Conservation (phyloP, 2,888 invertebrate genomes). For the Esperia sulphurella region DNA sequence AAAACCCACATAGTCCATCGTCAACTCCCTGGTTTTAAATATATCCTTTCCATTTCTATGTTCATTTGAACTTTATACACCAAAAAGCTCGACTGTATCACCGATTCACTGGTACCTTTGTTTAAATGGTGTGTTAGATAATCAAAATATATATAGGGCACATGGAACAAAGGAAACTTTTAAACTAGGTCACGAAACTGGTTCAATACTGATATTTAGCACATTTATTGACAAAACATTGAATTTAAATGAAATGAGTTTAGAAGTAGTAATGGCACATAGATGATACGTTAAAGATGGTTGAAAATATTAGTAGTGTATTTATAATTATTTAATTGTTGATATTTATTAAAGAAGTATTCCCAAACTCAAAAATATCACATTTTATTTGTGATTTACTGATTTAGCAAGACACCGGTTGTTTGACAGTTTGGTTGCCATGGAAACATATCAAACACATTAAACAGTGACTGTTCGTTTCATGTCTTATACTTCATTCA, state of each 20-base stretch:
- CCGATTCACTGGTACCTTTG: not conserved
- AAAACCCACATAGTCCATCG: slow-evolving; percentile 38
- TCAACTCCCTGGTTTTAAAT: slow-evolving; percentile 29
- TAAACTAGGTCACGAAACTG: slow-evolving; percentile 46
- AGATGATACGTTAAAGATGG: too few relatives aligned
- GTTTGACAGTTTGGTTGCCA: slow-evolving; percentile 44
- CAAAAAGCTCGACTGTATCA: too few relatives aligned
- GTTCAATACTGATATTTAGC: slow-evolving; percentile 21
- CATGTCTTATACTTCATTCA: too few relatives aligned
- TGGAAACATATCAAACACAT: too few relatives aligned
- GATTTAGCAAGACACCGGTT: slow-evolving; percentile 16
- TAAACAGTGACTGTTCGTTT: too few relatives aligned
- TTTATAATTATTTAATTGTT: too few relatives aligned
- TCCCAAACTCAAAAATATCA: too few relatives aligned
- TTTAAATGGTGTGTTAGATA: not conserved
- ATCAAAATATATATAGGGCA: slow-evolving; percentile 19
- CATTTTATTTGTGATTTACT: too few relatives aligned
- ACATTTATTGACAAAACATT: slow-evolving; percentile 49
- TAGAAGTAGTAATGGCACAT: too few relatives aligned
- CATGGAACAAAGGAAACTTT: slow-evolving; percentile 27
- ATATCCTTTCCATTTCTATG: slow-evolving; percentile 15
- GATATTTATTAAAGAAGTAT: too few relatives aligned
- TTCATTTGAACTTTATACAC: too few relatives aligned
- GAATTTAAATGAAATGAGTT: not conserved
- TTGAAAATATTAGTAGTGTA: too few relatives aligned